Conservation (phyloP, 2,888 invertebrate genomes). For the Onthophagus sagittarius region DNA sequence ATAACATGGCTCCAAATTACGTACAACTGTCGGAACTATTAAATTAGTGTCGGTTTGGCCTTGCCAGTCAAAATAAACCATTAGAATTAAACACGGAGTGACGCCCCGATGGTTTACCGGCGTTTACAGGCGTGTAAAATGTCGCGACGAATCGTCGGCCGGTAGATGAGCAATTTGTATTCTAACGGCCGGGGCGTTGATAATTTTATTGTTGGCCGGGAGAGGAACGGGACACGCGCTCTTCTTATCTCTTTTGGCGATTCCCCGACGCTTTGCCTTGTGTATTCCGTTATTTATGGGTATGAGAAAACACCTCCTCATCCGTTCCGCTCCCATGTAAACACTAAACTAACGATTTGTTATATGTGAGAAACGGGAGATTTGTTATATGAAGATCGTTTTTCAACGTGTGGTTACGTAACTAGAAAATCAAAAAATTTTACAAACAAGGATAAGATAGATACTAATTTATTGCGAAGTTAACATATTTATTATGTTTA, state of each 20-base stretch:
- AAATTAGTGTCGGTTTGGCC: neutral
- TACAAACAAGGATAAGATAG: too few species aligned
- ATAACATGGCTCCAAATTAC: neutral
- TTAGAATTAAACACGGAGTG: neutral
- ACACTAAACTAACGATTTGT: too few species aligned
- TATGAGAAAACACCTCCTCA: neutral
- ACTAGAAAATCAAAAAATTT: too few species aligned
- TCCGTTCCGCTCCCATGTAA: neutral
- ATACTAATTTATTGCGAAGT: too few species aligned
- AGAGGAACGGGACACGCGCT: constrained; percentile 23
- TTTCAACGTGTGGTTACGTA: too few species aligned
- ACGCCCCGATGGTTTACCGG: neutral
- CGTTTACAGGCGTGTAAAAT: neutral
- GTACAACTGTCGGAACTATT: neutral
- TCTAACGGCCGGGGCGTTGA: constrained; percentile 43
- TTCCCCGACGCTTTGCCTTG: neutral
- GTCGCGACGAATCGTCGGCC: neutral
- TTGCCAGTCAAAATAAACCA: neutral
- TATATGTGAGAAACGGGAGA: neutral
- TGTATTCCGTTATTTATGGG: neutral
- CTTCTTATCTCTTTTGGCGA: neutral
- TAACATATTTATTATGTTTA: too few species aligned
- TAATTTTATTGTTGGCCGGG: constrained; percentile 48
- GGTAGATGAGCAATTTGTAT: neutral
- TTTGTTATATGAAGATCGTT: neutral